These are phyloP conservation scores for Steatornis caripensis DNA, from an alignment of 2,113 vertebrate species.

Conservation along the genomic window DNA sequence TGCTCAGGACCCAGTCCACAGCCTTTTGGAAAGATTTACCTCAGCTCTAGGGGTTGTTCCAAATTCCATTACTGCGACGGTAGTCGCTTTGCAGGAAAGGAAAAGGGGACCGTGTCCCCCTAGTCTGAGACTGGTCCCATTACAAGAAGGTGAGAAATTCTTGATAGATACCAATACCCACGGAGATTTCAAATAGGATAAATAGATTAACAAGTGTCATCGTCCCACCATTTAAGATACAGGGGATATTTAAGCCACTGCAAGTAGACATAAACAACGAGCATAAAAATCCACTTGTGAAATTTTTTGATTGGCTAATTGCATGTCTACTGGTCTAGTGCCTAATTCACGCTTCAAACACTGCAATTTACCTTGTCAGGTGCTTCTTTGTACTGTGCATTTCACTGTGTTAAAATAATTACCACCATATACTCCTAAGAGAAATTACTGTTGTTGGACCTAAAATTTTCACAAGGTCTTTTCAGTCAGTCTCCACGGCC, in stretches of 20 bases:
- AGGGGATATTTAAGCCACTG: background rate
- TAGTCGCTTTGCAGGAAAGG: background rate
- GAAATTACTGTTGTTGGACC: background rate
- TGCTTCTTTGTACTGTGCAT: background rate
- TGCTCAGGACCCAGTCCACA: background rate
- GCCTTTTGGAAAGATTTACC: background rate
- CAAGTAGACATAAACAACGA: background rate
- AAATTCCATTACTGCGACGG: background rate
- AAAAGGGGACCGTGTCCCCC: accelerated
- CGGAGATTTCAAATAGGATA: background rate
- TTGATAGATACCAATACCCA: background rate
- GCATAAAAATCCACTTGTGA: background rate
- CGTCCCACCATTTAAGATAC: background rate
- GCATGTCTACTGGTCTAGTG: background rate
- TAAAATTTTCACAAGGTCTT: background rate
- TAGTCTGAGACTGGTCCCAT: background rate
- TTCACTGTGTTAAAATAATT: background rate
- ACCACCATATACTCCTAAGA: background rate
- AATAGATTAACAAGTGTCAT: background rate
- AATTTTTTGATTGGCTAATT: slow-evolving; percentile 1
- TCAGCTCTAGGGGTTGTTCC: background rate
- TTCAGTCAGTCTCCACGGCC: background rate
- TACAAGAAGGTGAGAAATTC: background rate
- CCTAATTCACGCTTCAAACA: background rate
- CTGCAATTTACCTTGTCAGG: background rate